Conservation (phyloP, 2,888 invertebrate species). For the Aleiodes leptofemur region DNA sequence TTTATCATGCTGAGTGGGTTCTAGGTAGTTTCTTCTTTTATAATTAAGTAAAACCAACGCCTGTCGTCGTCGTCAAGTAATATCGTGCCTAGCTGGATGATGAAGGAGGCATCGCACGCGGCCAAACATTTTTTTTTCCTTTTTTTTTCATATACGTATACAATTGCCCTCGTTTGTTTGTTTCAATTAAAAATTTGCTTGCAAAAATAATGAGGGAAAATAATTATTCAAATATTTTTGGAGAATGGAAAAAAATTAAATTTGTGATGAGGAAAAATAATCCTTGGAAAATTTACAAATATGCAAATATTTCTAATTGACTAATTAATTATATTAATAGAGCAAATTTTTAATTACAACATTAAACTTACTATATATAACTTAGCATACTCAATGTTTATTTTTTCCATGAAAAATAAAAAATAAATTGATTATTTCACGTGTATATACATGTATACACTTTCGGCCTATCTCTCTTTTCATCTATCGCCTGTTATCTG, state of each 20-base stretch:
- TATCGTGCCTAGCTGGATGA: constrained; percentile 70
- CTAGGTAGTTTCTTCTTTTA: constrained; percentile 36
- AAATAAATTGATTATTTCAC: neutral
- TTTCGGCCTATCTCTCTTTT: no score
- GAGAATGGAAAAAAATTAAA: no score
- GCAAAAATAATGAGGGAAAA: no score
- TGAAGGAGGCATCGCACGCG: constrained; percentile 71
- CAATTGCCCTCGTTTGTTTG: constrained; percentile 46
- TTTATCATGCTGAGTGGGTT: constrained; percentile 56
- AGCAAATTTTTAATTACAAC: no score
- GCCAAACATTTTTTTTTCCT: constrained; percentile 58
- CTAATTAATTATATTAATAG: no score
- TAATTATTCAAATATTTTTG: no score
- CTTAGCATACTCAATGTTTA: neutral
- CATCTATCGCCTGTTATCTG: no score
- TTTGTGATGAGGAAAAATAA: neutral
- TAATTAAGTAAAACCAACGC: constrained; percentile 55
- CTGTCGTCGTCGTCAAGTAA: constrained; percentile 66
- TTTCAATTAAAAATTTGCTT: constrained; percentile 40
- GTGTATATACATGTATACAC: neutral
- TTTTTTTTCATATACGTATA: constrained; percentile 58
- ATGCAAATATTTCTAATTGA: no score
- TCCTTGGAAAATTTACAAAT: neutral
- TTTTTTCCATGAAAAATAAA: neutral
- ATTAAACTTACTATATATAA: no score